phyloP scores from a whole-genome alignment of 2,113 vertebrate genomes.

The Erythrocebus patas region DNA sequence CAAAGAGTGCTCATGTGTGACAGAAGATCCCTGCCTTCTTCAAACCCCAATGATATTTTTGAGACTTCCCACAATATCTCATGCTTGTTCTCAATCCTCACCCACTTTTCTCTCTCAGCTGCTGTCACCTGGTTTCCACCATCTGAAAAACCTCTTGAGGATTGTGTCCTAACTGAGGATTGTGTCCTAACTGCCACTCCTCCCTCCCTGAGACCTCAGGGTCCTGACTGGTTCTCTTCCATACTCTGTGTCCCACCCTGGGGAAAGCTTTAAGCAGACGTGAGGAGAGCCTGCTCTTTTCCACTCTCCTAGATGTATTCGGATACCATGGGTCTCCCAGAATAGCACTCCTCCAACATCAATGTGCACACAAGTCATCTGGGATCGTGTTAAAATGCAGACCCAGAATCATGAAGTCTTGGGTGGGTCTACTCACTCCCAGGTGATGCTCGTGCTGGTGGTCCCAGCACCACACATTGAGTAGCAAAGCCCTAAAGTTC shows the following conservation, averaged over 20 bases:
- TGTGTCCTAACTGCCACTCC: background rate
- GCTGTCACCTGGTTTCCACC: background rate
- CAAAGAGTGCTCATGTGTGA: background rate
- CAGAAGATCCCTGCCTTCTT: background rate
- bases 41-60: background rate
- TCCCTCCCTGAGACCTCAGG: background rate
- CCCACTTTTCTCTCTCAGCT: background rate
- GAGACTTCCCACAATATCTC: background rate
- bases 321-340: background rate
- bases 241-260: background rate
- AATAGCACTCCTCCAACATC: background rate
- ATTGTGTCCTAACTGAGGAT: background rate
- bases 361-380: background rate
- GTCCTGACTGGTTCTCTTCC: background rate
- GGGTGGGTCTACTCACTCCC: background rate
- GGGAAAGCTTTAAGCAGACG: background rate
- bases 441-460: background rate
- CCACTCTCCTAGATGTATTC: background rate
- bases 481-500: background rate
- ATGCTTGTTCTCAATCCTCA: background rate
- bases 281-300: background rate
- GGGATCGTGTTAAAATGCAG: background rate
- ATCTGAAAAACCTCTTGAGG: background rate
- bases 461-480: background rate
- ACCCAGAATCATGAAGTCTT: background rate